Evolutionary conservation across 1,140 invertebrate genomes (phyloP).

Genomic region (Panagrolaimus sp.): DNA sequence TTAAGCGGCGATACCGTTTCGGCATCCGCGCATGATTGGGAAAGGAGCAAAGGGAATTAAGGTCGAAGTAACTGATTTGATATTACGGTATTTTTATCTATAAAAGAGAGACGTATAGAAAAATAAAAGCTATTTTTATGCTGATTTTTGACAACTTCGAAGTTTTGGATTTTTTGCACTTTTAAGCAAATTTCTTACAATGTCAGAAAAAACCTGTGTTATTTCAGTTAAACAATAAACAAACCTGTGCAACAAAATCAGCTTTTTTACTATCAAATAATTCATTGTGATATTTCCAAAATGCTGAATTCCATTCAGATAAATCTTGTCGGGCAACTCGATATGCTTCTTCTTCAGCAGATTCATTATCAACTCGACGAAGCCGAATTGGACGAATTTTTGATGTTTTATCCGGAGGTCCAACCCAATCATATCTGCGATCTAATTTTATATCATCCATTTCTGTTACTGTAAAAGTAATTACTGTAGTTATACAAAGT

Average conservation of each 20-base stretch:
- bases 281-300: conserved; percentile 36
- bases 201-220: too few relatives aligned
- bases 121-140: too few relatives aligned
- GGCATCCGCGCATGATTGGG: too few relatives aligned
- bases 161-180: too few relatives aligned
- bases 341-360: conserved; percentile 41
- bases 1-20: too few relatives aligned
- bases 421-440: conserved; percentile 53
- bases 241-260: conserved; percentile 47
- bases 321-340: conserved; percentile 41
- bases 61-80: too few relatives aligned
- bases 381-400: conserved; percentile 50
- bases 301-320: conserved; percentile 47
- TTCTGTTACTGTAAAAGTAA: background rate
- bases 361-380: conserved; percentile 46
- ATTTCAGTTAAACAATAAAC: background rate
- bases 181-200: too few relatives aligned
- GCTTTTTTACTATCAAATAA: conserved; percentile 44
- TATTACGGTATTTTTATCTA: too few relatives aligned
- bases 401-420: conserved; percentile 48
- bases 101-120: too few relatives aligned
- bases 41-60: too few relatives aligned
- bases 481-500: background rate
- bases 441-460: conserved; percentile 36
- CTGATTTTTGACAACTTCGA: conserved; percentile 42